Evolutionary conservation across 2,797 vertebrate genomes (phyloP), one percentile per base, ranked within the genome.

Genomic region (Mustela erminea): DNA sequence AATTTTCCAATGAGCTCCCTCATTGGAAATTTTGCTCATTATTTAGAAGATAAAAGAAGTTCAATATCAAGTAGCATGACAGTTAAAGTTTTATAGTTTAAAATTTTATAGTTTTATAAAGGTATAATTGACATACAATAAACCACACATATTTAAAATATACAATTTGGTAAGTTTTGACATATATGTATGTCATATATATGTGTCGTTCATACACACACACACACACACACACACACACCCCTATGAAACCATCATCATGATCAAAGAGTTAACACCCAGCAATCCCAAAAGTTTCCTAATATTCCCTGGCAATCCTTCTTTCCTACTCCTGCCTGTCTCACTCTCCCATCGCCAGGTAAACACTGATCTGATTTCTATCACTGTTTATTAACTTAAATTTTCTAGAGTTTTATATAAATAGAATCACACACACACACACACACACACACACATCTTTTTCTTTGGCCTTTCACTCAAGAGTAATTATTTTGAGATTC

Each of bases 21-120:
- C 62, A 49, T 62, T 72, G 21, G n/a, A 91, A 72, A 92, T 54
- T 64, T 89, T 64, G 20, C 10, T 75, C 18, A 83, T 89, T 77
- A 43, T 83, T 75, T 89, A 93, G 74, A 96, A 87, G 68, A 87
- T 46, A 89, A 93, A 86, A 58, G 32, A 94, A 72, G n/a, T 46
- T 78, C 32, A 2, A 49, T 54, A 38, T 60, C 64, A 90, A 91
- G 15, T n/a, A 84, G 9, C 80, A 29, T 72, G 60, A 77, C 29
- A 7, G 12, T 54, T 85, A 52, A 84, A n/a, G 9, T 6, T 68
- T 56, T 62, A 62, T 13, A 62, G 25, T 60, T 60, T 60, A 60
- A 60, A 60, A 27, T 13, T 90, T 78, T 43, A 64, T 14, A 43
- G 27, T 5, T 82, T 96, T 77, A 68, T 81, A 87, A 84, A 70